Evolutionary conservation across 1,140 invertebrate genomes (phyloP), one percentile per base, ranked within the genome.

Genomic region (Bombus consobrinus): DNA sequence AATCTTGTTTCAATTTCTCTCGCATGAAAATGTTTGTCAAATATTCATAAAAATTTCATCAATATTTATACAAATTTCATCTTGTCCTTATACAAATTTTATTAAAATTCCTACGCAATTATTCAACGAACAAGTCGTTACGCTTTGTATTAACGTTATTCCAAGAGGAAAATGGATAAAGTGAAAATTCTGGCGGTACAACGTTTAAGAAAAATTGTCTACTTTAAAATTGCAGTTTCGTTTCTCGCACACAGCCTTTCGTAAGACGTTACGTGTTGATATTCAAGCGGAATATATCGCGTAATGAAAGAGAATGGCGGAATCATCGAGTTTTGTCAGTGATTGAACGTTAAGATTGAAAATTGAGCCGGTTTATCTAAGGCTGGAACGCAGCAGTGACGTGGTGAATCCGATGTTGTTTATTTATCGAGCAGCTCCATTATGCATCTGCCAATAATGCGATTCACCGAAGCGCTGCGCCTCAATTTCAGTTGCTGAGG

Each of bases 401-500:
- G 37, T 47, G 37, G 28, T 47, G 37, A 73, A 84, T 72, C 68
- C 53, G 9, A 15, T 43, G 47, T 71, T 68, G 76, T 62, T 84
- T 84, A 53, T 84, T 84, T 72, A 84, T 80, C 66, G 66, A 25
- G 53, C 76, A 62, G 75, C 47, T 62, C 37, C 80, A 80, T 84
- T 80, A 79, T 84, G 83, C 83, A 80, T 71, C 76, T 47, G 53
- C 83, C 76, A 72, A 84, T 79, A 84, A 84, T 72, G 83, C 68
- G 62, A 77, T 83, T 83, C 81, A 41, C 25, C 79, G 81, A 83
- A 64, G 32, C 71, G 57, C 41, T 39, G 59, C 34, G 57, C 68
- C 76, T 84, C 76, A 72, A 72, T 80, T 84, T 84, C 68, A 79
- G 25, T 80, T 64, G 66, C 53, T 15, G 10, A 37, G 76, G 66